Base-by-base conservation (phyloP, 2,113 vertebrate species). In the Bos indicus region DNA sequence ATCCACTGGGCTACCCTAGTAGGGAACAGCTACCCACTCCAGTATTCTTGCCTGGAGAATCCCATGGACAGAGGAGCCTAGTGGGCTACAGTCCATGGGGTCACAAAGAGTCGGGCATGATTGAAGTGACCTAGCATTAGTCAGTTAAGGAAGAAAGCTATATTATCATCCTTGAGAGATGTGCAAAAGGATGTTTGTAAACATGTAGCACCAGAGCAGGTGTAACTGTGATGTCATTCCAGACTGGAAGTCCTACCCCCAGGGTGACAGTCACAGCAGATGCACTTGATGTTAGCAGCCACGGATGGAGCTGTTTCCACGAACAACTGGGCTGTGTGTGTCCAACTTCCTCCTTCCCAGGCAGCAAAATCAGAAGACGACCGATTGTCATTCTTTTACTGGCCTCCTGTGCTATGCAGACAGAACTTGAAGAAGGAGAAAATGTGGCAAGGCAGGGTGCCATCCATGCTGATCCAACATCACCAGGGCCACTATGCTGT, bases 171-270 rank as follows among this genome's bases (percentile, higher is more conserved):
- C 16, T 23, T 26, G 64, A 78, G 14, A n/a, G 52, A 40, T 1
- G 52, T 8, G 11, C 23, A 25, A 43, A 77, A 77, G 71, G 71
- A 25, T 26, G 23, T 43, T 26, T 77, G 23, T 15, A 43, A 77
- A 77, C 36, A 43, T 26, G 12, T 4, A 7, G 23, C n/a, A n/a
- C 83, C 36, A 7, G 0, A 3, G 48, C 5, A 84, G 30, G n/a
- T 33, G 28, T 33, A 43, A n/a, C 59, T 10, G 28, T 1, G 51
- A 57, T 16, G 71, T 10, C 4, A 15, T n/a, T 56, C 7, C 82
- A 48, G 15, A n/a, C 46, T 0, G 0, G 7, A 56, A 87, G n/a
- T 2, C 13, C 1, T 1, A 2, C 81, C 74, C 48, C 59, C 9
- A 2, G 26, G 88, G 51, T 10, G 23, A 21, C 54, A 40, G 46